phyloP scores from a whole-genome alignment of 2,797 vertebrate species.

The Siniperca undulata region DNA sequence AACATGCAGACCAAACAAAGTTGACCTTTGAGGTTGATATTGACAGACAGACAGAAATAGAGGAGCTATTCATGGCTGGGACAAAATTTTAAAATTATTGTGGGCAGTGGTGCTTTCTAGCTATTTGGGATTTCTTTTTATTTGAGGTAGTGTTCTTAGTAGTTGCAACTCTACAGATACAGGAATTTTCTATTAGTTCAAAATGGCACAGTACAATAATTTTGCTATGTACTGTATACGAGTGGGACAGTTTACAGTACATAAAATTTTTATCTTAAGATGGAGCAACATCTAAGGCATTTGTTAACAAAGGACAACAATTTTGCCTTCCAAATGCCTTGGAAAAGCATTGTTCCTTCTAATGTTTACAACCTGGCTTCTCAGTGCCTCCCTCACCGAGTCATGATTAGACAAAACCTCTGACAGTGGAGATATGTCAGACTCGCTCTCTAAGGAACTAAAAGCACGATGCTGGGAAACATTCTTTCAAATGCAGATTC shows the following conservation, averaged over 20 bases:
- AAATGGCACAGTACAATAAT: neutral
- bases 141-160: neutral
- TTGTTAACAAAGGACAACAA: neutral
- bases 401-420: slow-evolving; percentile 3
- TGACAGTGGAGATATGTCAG: neutral
- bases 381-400: neutral
- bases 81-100: no score
- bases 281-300: slow-evolving; percentile 14
- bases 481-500: slow-evolving; percentile 46
- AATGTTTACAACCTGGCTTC: slow-evolving; percentile 13
- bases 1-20: slow-evolving; percentile 2
- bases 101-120: no score
- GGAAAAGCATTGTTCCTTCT: neutral
- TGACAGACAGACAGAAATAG: neutral
- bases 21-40: neutral
- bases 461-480: slow-evolving; percentile 7
- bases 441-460: slow-evolving; percentile 18
- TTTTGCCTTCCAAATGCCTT: neutral
- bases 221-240: no score
- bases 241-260: no score
- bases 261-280: neutral
- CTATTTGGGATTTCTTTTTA: neutral
- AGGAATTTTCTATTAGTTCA: neutral
- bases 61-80: neutral
- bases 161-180: neutral